Percentiles rank a stretch among this genome's conserved stretches.
Evolutionary conservation across 2,888 invertebrate genomes (phyloP).

Genomic region (Tillus elongatus): DNA sequence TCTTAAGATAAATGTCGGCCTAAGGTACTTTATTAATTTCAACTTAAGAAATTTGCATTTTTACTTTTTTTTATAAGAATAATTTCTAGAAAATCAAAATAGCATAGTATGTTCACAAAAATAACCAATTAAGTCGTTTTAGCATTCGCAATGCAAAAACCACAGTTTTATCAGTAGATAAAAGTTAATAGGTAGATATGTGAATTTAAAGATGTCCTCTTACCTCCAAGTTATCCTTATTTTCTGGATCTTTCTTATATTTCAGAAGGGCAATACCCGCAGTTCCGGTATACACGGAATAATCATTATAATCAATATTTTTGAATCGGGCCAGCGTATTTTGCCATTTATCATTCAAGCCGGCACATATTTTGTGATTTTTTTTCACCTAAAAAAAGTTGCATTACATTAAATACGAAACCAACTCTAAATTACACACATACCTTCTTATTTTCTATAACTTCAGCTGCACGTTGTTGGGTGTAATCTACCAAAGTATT

Average conservation of each 20-base stretch:
- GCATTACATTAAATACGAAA: neutral
- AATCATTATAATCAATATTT: constrained; percentile 47
- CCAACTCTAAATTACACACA: constrained; percentile 12
- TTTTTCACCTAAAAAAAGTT: constrained; percentile 43
- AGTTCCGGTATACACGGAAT: constrained; percentile 67
- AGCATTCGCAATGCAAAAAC: constrained; percentile 9
- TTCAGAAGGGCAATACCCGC: constrained; percentile 61
- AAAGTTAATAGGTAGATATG: too few relatives aligned
- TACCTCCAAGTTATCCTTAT: constrained; percentile 30
- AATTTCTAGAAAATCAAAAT: too few relatives aligned
- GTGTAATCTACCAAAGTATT: constrained; percentile 46
- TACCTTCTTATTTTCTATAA: constrained; percentile 37
- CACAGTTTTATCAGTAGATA: too few relatives aligned
- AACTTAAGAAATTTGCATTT: too few relatives aligned
- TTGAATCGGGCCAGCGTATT: constrained; percentile 40
- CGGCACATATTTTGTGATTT: constrained; percentile 38
- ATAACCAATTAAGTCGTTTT: constrained; percentile 7
- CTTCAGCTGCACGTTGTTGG: constrained; percentile 29
- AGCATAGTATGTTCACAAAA: too few relatives aligned
- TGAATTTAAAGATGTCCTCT: too few relatives aligned
- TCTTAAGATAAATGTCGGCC: too few relatives aligned
- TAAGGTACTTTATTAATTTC: too few relatives aligned
- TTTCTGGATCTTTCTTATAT: constrained; percentile 41
- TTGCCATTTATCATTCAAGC: constrained; percentile 40
- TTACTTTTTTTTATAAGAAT: too few relatives aligned